A percentile compares a stretch with the other conserved stretches of the same genome.
Conservation (phyloP, 2,888 invertebrate species). For the Metallyticus violacea region DNA sequence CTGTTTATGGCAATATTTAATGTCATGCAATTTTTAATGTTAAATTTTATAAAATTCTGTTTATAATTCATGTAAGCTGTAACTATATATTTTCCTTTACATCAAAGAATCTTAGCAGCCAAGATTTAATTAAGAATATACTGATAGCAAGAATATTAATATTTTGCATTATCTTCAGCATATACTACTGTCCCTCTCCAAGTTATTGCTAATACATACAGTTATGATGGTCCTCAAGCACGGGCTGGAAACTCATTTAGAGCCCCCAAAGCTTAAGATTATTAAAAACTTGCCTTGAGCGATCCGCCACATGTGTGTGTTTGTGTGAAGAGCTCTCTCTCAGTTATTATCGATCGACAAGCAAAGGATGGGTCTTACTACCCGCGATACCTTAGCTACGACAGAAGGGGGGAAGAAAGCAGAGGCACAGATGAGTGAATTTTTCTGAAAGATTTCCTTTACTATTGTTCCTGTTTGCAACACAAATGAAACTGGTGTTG, state of each 20-base stretch:
- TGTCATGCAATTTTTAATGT: neutral
- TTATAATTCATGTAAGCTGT: no score
- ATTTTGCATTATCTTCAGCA: neutral
- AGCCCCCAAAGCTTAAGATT: slow-evolving; percentile 28
- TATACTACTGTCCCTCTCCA: neutral
- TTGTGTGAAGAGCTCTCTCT: slow-evolving; percentile 26
- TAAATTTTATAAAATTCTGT: neutral
- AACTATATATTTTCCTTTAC: neutral
- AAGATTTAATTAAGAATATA: neutral
- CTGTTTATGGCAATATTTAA: neutral
- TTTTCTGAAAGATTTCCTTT: slow-evolving; percentile 1
- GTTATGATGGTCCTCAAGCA: neutral
- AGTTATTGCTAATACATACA: neutral
- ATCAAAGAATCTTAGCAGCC: neutral
- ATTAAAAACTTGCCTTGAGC: slow-evolving; percentile 34
- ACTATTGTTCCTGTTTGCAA: neutral
- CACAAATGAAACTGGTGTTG: slow-evolving; percentile 8
- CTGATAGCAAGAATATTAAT: neutral
- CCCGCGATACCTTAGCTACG: slow-evolving; percentile 51
- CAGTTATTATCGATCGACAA: slow-evolving; percentile 30
- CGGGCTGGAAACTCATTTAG: slow-evolving; percentile 33
- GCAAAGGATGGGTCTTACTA: slow-evolving; percentile 40
- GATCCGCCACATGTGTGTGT: slow-evolving; percentile 32
- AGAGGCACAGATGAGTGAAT: slow-evolving; percentile 38
- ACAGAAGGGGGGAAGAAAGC: slow-evolving; percentile 49